Evolutionary conservation across 2,797 vertebrate genomes (phyloP).

Genomic region (Pangasius macronema): DNA sequence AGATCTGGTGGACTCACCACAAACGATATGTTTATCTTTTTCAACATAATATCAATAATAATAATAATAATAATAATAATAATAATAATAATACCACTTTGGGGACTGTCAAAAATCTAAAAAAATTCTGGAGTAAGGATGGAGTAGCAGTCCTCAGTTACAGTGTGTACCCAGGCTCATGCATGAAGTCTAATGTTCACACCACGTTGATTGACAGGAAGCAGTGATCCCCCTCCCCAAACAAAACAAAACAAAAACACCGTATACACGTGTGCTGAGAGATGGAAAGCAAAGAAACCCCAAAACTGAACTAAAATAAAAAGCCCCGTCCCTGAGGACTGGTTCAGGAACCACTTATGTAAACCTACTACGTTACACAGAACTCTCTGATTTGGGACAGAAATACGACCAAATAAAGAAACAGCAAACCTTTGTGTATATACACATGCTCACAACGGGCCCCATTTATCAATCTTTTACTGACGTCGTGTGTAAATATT

Average conservation of each 20-base stretch:
- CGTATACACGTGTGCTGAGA: neutral
- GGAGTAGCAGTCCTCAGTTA: slow-evolving; percentile 26
- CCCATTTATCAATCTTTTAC: neutral
- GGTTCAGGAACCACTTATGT: neutral
- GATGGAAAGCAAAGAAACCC: neutral
- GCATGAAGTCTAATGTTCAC: slow-evolving; percentile 28
- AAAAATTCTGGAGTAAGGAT: neutral
- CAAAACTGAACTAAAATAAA: neutral
- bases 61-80: neutral
- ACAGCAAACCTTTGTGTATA: neutral
- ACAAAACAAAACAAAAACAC: neutral
- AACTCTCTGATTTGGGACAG: slow-evolving; percentile 42
- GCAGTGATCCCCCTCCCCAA: too few species aligned
- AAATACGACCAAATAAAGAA: neutral
- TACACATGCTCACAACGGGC: neutral
- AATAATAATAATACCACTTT: slow-evolving; percentile 17
- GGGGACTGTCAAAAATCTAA: neutral
- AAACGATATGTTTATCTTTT: slow-evolving; percentile 6
- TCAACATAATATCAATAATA: neutral
- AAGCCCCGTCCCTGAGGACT: neutral
- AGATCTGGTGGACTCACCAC: slow-evolving; percentile 44
- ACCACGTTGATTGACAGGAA: slow-evolving; percentile 27
- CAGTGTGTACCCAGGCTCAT: slow-evolving; percentile 33
- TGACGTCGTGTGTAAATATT: neutral
- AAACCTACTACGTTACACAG: slow-evolving; percentile 14